A percentile compares a stretch with the other conserved stretches of the same genome.
Conservation (phyloP, 30 jellyfish, hydroid and myxozoan genomes). For the Aurelia aurita region DNA sequence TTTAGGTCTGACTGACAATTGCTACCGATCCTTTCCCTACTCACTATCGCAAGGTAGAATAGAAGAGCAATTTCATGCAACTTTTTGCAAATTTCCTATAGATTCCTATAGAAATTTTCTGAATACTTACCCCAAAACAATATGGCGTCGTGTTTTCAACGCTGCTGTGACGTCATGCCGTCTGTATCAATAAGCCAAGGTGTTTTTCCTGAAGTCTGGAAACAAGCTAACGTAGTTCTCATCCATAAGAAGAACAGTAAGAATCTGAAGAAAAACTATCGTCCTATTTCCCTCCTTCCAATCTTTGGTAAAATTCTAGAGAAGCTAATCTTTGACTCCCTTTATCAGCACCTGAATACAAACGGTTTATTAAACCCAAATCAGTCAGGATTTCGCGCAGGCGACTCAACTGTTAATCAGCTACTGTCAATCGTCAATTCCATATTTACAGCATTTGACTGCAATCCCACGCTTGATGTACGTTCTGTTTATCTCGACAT, state of each 20-base stretch:
- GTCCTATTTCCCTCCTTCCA: constrained; percentile 63
- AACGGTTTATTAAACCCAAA: no score
- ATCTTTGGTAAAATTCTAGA: constrained; percentile 34
- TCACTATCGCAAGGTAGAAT: no score
- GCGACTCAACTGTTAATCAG: constrained; percentile 44
- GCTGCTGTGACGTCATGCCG: no score
- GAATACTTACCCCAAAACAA: no score
- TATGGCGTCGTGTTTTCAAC: no score
- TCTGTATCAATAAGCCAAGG: constrained; percentile 14
- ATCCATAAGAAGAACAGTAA: no score
- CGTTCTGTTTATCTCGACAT: constrained; percentile 45
- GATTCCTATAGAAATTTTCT: no score
- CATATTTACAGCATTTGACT: constrained; percentile 48
- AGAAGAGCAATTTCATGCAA: no score
- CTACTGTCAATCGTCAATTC: constrained; percentile 32
- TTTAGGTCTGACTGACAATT: no score
- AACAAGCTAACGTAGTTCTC: constrained; percentile 33
- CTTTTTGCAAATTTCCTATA: no score
- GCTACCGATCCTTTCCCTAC: no score
- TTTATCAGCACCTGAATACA: constrained; percentile 3
- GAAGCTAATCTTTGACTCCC: constrained; percentile 33
- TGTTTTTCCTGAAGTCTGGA: constrained; percentile 39
- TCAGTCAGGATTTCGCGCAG: no score
- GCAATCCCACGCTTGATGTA: constrained; percentile 57
- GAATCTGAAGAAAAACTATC: constrained; percentile 29